These are phyloP conservation scores for Choreutis nemorana DNA, from an alignment of 2,888 invertebrate species.

Conservation along the genomic window DNA sequence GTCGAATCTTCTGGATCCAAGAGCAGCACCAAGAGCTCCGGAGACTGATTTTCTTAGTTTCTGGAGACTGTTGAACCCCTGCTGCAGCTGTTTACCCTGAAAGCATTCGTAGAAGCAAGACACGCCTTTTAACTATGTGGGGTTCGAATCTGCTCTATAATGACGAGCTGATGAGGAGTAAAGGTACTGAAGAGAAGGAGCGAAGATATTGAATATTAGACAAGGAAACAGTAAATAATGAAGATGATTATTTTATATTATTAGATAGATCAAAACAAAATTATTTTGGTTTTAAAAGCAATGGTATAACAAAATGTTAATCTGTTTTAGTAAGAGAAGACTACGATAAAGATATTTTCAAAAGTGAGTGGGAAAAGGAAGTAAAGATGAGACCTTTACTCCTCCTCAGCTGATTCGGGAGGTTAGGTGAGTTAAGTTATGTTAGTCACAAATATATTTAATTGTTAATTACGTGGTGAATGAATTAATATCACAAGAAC, in stretches of 20 bases:
- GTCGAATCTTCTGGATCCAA: constrained; percentile 58
- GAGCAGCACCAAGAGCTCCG: constrained; percentile 62
- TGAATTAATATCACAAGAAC: neutral
- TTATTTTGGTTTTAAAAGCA: too few species aligned
- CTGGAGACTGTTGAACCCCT: constrained; percentile 72
- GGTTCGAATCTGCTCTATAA: constrained; percentile 18
- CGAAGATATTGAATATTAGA: neutral
- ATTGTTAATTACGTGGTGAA: constrained; percentile 4
- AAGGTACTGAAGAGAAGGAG: constrained; percentile 21
- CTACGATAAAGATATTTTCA: constrained; percentile 7
- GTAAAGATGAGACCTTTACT: constrained; percentile 26
- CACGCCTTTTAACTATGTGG: constrained; percentile 59
- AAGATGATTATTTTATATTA: too few species aligned
- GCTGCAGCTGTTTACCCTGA: constrained; percentile 58
- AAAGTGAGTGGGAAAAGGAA: constrained; percentile 3
- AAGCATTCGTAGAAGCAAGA: constrained; percentile 64
- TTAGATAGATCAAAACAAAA: too few species aligned
- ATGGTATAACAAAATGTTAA: too few species aligned
- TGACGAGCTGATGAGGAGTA: constrained; percentile 47
- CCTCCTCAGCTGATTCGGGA: constrained; percentile 51
- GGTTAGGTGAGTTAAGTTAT: constrained; percentile 32
- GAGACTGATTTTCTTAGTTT: constrained; percentile 76
- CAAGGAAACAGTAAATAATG: neutral
- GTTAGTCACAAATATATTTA: constrained; percentile 27
- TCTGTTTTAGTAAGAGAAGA: neutral